Base-by-base conservation (phyloP, 2,113 vertebrate genomes). In the Formicarius rufipectus region DNA sequence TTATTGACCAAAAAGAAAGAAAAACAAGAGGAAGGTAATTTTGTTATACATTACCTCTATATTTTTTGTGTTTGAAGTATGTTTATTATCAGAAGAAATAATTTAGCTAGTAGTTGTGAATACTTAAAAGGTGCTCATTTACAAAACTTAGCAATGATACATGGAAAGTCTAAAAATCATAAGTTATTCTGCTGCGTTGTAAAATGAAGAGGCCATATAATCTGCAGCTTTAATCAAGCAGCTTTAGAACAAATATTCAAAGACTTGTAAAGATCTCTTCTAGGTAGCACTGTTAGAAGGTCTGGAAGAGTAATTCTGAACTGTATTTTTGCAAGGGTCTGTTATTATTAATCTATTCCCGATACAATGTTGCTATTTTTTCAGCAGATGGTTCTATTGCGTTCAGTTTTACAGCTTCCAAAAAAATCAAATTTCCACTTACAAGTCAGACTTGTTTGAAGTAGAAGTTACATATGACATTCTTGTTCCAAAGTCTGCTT, bases 341-440 rank as follows among this genome's bases (percentile, higher is more conserved):
- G 39, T 88, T 92, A 40, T 68, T 93, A 74, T 69, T 90, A 66
- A 68, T 93, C 33, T 89, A 4, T 60, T 71, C 56, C n/a, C 90
- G 69, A 72, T 85, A 87, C 56, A 84, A 33, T 84, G 28, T 87
- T 80, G 44, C 50, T 74, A 68, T 1, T 40, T 90, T 85, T 92
- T 82, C 37, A 76, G 42, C 28, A 19, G 86, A 50, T 81, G 33
- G 39, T 94, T 97, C 76, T 81, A 16, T 72, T 94, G 49, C 33
- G 2, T 83, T 93, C 39, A 33, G 16, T 81, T 84, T 90, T 96
- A 67, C 83, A 91, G 87, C 84, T 96, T 90, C 63, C n/a, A 73
- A 53, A 75, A 85, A 72, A 78, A 1, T 0, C 56, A 75, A 66
- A 86, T 91, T 97, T 94, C 76, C 49, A 76, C 55, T 93, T 94